These are phyloP conservation scores for Aphidius colemani DNA, from an alignment of 2,888 invertebrate genomes.

Conservation along the genomic window DNA sequence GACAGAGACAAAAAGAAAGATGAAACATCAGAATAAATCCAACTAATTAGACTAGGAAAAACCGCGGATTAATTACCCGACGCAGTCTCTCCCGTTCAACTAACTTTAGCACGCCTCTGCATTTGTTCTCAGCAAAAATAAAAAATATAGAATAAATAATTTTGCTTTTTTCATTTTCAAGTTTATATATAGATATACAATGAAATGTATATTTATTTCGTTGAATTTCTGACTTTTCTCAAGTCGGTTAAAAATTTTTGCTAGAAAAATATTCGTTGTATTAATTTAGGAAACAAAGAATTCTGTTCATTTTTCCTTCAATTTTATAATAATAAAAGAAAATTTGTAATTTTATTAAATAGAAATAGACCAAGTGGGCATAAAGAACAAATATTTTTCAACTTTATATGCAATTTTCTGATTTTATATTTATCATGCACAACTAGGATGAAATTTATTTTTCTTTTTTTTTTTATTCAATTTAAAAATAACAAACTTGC, in stretches of 20 bases:
- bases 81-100: conserved; percentile 39
- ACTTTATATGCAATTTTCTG: conserved; percentile 8
- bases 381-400: background rate
- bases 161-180: conserved; percentile 37
- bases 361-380: too few species aligned
- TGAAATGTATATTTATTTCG: too few species aligned
- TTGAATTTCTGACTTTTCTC: too few species aligned
- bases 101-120: conserved; percentile 4
- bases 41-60: conserved; percentile 60
- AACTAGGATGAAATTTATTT: conserved; percentile 22
- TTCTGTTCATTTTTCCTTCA: too few species aligned
- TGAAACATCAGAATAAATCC: conserved; percentile 58
- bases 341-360: too few species aligned
- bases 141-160: too few species aligned
- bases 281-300: too few species aligned
- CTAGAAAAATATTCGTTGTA: too few species aligned
- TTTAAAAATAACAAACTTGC: conserved; percentile 37
- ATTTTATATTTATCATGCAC: conserved; percentile 8
- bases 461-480: conserved; percentile 26
- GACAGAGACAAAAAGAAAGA: conserved; percentile 45
- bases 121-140: conserved; percentile 29
- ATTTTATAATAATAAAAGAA: too few species aligned
- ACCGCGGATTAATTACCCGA: conserved; percentile 59
- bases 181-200: background rate
- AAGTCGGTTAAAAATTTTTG: too few species aligned